Percentiles rank a stretch among this genome's conserved stretches.
phyloP scores from a whole-genome alignment of 2,797 vertebrate species.

The Smutsia temminckii region DNA sequence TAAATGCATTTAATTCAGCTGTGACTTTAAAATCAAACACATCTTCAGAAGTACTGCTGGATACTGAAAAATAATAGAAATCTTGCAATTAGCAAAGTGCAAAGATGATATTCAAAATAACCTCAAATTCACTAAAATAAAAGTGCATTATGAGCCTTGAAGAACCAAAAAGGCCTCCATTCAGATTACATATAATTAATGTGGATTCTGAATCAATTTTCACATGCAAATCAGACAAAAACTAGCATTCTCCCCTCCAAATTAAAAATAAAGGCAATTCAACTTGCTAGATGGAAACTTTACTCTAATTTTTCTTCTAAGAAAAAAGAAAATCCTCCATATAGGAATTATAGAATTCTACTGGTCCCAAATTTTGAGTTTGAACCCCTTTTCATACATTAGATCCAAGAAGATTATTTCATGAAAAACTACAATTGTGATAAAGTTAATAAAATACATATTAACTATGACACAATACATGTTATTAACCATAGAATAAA shows the following conservation, averaged over 20 bases:
- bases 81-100: neutral
- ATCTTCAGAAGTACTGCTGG: conserved; percentile 69
- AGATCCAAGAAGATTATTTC: conserved; percentile 9
- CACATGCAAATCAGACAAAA: conserved; percentile 30
- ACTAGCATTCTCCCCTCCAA: neutral
- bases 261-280: conserved; percentile 26
- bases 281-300: neutral
- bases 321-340: neutral
- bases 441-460: neutral
- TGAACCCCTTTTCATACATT: conserved; percentile 3
- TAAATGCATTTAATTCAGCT: conserved; percentile 91
- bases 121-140: conserved; percentile 30
- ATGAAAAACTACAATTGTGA: conserved; percentile 18
- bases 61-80: conserved; percentile 79
- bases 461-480: neutral
- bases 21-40: conserved; percentile 90
- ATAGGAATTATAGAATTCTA: neutral
- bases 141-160: neutral
- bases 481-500: neutral
- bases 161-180: neutral
- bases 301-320: neutral
- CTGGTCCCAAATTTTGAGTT: neutral
- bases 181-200: neutral
- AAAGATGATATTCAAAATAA: neutral
- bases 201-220: conserved; percentile 10